A percentile compares a stretch with the other conserved stretches of the same genome.
Evolutionary conservation across 2,797 vertebrate species (phyloP).

Genomic region (Tadarida brasiliensis): DNA sequence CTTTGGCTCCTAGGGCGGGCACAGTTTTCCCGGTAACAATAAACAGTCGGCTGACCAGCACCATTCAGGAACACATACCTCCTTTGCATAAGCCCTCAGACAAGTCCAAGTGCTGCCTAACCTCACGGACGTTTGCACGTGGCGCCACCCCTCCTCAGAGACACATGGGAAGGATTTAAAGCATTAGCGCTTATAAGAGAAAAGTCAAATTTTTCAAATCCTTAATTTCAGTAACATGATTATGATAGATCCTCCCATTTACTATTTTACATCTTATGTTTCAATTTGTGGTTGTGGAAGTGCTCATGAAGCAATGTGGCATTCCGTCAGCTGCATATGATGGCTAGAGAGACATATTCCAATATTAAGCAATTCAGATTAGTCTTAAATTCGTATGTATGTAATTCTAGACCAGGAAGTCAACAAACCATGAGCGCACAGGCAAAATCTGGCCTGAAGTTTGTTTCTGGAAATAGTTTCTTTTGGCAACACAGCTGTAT

Average conservation of each 20-base stretch:
- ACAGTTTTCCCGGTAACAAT: not conserved
- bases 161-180: not conserved
- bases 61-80: not conserved
- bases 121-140: not conserved
- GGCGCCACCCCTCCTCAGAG: not conserved
- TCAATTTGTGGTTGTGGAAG: not conserved
- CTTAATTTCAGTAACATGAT: not conserved
- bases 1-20: not conserved
- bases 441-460: not conserved
- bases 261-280: not conserved
- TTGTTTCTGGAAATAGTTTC: not conserved
- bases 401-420: not conserved
- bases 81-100: not conserved
- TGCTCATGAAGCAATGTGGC: not conserved
- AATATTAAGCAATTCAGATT: not conserved
- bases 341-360: not conserved
- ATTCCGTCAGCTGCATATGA: not conserved
- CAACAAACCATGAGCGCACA: not conserved
- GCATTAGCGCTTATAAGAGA: not conserved
- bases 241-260: not conserved
- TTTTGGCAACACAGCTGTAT: not conserved
- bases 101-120: not conserved
- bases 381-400: not conserved
- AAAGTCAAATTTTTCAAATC: not conserved
- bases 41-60: not conserved